Base-by-base conservation (phyloP, 2,797 vertebrate species). In the Neomorphus geoffroyi region DNA sequence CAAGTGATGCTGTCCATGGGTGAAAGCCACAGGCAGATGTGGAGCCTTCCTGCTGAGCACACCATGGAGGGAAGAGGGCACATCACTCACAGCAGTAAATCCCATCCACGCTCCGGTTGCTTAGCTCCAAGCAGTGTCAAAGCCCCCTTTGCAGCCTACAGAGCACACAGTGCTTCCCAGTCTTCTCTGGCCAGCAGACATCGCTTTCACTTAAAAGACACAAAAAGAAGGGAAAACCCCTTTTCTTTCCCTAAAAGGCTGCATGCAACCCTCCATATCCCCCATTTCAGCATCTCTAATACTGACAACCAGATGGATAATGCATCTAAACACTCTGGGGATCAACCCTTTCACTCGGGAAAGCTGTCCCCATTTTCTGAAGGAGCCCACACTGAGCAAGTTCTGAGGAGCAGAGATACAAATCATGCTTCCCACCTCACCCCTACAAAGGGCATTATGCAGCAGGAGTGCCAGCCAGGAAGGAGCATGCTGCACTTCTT, bases 1-100 rank as follows among this genome's bases (percentile, higher is more conserved):
- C 90, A 91, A 96, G 74, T 61, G 74, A 91, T 77, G 80, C 71
- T 86, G 60, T 88, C 87, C 83, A 93, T 85, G 41, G 92, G 92
- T 30, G 0, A 87, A 90, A 96, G 92, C 81, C 58, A 43, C 71
- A 39, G 79, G 82, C 78, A 82, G 80, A 88, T 51, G 56, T n/a
- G 37, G 80, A 84, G 80, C 75, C 39, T 86, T 75, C 80, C 90
- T 6, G 19, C 73, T 33, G 46, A 62, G 62, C 35, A 10, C 22
- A 45, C 27, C 7, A 7, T 2, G 2, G 58, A 83, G 79, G 69
- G 53, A 90, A 69, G 80, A 69, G 18, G 41, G 70, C 73, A 83
- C 73, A 90, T 92, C 87, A 79, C 77, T 92, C 66, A 65, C 58
- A 67, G 88, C 83, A 41, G n/a, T n/a, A 80, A 94, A 80, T 75